These are phyloP conservation scores for Aurelia aurita complex sp. Pacific DNA, from an alignment of 30 jellyfish, hydroid and myxozoan genomes.

Conservation along the genomic window DNA sequence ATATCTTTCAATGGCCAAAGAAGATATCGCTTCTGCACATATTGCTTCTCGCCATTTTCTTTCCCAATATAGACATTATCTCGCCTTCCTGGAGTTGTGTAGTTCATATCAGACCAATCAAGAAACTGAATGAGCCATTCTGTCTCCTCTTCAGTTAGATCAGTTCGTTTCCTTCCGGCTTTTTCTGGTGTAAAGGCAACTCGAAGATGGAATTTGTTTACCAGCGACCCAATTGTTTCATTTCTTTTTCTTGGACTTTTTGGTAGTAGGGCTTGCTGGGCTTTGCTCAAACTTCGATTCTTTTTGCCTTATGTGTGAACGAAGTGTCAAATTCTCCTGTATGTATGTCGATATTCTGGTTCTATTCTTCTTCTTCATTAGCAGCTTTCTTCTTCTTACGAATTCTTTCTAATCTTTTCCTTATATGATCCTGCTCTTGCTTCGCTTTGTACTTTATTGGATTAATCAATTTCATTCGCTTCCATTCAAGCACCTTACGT, in stretches of 20 bases:
- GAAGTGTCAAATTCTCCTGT: constrained; percentile 10
- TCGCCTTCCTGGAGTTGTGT: constrained; percentile 18
- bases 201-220: constrained; percentile 26
- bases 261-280: constrained; percentile 42
- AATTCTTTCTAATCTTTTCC: not conserved
- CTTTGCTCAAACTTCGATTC: constrained; percentile 23
- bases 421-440: not conserved
- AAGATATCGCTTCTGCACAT: constrained; percentile 51
- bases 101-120: constrained; percentile 21
- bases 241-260: constrained; percentile 38
- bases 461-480: not conserved
- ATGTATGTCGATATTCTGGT: not conserved
- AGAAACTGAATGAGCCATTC: constrained; percentile 10
- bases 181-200: not conserved
- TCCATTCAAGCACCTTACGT: not conserved
- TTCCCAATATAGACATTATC: constrained; percentile 34
- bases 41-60: constrained; percentile 42
- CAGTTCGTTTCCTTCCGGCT: constrained; percentile 8
- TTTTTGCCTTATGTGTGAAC: constrained; percentile 41
- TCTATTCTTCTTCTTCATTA: constrained; percentile 3
- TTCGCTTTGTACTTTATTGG: not conserved
- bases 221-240: constrained; percentile 4
- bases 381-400: constrained; percentile 4
- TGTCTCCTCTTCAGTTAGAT: not conserved
- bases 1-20: constrained; percentile 54